Evolutionary conservation across 2,888 invertebrate species (phyloP).

Genomic region (Pammene aurita): DNA sequence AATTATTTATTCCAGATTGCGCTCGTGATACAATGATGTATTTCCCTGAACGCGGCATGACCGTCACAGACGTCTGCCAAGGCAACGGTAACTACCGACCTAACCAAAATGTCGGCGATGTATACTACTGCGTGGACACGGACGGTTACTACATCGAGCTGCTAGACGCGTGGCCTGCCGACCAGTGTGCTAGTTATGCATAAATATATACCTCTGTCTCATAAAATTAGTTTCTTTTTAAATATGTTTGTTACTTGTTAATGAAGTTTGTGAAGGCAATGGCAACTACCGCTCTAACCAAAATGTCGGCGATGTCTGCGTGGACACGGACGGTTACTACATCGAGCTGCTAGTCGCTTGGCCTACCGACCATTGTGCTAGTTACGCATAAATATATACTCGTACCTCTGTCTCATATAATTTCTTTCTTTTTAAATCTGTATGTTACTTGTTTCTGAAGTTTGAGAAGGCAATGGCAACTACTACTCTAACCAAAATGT

Average conservation of each 20-base stretch:
- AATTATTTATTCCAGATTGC: constrained; percentile 76
- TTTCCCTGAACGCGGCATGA: constrained; percentile 77
- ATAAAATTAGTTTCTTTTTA: too few species aligned
- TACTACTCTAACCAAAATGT: constrained; percentile 63
- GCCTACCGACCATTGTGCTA: constrained; percentile 34
- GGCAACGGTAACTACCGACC: constrained; percentile 84
- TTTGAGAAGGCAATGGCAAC: constrained; percentile 84
- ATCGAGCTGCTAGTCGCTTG: too few species aligned
- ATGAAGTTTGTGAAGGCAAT: too few species aligned
- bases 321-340: too few species aligned
- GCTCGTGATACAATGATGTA: constrained; percentile 81
- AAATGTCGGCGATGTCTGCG: constrained; percentile 75
- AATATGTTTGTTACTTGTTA: too few species aligned
- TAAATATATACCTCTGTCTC: not conserved
- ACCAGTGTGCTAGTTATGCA: constrained; percentile 36
- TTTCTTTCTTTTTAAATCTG: too few species aligned
- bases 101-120: constrained; percentile 45
- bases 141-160: constrained; percentile 77
- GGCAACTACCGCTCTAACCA: constrained; percentile 84
- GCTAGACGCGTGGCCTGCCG: constrained; percentile 30
- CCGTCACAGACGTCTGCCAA: constrained; percentile 75
- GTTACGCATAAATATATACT: constrained; percentile 28
- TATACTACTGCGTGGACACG: constrained; percentile 83
- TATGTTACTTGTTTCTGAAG: too few species aligned
- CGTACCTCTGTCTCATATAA: too few species aligned